phyloP scores from a whole-genome alignment of 2,888 invertebrate genomes.

The Synergus itoensis region DNA sequence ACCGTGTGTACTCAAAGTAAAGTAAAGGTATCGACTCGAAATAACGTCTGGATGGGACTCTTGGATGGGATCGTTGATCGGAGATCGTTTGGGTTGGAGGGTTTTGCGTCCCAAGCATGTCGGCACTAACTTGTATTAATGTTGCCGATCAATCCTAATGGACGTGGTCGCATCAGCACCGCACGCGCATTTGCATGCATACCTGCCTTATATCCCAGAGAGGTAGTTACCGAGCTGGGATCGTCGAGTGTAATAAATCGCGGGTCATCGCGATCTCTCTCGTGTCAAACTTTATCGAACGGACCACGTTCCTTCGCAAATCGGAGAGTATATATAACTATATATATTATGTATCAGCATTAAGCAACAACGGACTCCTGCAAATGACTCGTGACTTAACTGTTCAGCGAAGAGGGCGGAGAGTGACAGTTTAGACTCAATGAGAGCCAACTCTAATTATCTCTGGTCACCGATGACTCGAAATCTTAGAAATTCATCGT shows the following conservation, averaged over 20 bases:
- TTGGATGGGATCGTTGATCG: constrained; percentile 63
- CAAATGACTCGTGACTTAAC: constrained; percentile 48
- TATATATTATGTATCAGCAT: not conserved
- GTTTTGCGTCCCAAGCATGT: constrained; percentile 69
- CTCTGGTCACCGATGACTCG: not conserved
- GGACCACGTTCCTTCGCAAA: constrained; percentile 31
- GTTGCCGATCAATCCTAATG: constrained; percentile 77
- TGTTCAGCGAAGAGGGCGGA: constrained; percentile 46
- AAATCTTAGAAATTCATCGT: not conserved
- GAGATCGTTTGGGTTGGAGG: constrained; percentile 58
- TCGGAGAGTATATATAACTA: constrained; percentile 8
- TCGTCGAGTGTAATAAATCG: constrained; percentile 61
- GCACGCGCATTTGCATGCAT: constrained; percentile 68
- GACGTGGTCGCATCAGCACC: constrained; percentile 73
- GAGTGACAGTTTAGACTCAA: constrained; percentile 47
- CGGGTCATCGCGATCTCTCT: constrained; percentile 66
- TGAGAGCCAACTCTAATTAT: not conserved
- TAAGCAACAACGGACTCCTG: not conserved
- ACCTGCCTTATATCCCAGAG: constrained; percentile 50
- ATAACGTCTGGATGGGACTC: constrained; percentile 55
- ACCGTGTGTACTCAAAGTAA: constrained; percentile 54
- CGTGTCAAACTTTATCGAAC: constrained; percentile 56
- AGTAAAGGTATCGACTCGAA: constrained; percentile 55
- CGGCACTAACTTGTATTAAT: constrained; percentile 77
- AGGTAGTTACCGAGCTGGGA: constrained; percentile 51